A percentile compares a stretch with the other conserved stretches of the same genome.
Conservation (phyloP, 2,888 invertebrate species). For the Acholoe squamosa region DNA sequence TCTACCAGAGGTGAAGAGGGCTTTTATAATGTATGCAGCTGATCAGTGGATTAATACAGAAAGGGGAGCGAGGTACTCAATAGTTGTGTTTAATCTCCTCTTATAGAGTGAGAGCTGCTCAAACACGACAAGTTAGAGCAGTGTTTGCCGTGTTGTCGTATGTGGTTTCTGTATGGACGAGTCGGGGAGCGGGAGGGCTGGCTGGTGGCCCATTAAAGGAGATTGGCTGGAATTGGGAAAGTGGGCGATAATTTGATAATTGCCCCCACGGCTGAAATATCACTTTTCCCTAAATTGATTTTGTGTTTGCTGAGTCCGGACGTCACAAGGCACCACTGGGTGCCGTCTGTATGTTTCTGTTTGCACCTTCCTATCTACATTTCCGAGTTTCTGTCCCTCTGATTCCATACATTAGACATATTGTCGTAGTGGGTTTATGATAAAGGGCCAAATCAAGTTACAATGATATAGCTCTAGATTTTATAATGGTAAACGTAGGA, state of each 20-base stretch:
- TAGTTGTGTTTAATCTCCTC: background rate
- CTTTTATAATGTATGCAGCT: background rate
- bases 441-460: too few species aligned
- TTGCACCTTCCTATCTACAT: too few species aligned
- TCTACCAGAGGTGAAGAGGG: background rate
- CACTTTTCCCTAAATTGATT: background rate
- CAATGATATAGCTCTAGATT: too few species aligned
- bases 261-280: slow-evolving; percentile 34
- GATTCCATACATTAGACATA: too few species aligned
- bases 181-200: background rate
- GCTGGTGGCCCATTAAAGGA: background rate
- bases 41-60: background rate
- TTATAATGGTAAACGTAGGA: too few species aligned
- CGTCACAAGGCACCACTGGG: too few species aligned
- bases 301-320: background rate
- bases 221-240: slow-evolving; percentile 36
- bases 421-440: too few species aligned
- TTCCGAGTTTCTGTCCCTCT: too few species aligned
- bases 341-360: too few species aligned
- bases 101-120: background rate
- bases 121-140: background rate
- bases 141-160: background rate
- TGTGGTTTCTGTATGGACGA: background rate
- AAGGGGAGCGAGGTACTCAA: background rate
- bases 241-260: slow-evolving; percentile 46